Conservation (phyloP, 2,113 vertebrate species). For the Typhlomys cinereus region DNA sequence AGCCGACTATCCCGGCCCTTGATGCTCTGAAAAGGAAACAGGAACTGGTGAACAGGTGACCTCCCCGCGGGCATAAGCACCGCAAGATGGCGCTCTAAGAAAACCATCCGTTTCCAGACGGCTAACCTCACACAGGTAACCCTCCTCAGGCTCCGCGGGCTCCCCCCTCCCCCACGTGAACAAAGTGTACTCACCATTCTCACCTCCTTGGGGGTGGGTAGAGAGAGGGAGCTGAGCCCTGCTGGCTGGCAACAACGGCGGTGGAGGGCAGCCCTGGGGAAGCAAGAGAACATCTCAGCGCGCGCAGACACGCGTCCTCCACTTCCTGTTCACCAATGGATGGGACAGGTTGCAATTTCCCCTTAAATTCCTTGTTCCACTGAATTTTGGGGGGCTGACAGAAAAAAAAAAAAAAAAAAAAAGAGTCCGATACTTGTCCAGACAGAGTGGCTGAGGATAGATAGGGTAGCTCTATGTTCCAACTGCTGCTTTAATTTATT, state of each 20-base stretch:
- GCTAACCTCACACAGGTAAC: background rate
- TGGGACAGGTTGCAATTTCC: background rate
- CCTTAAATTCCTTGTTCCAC: background rate
- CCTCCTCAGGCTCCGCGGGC: background rate
- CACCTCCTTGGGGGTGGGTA: constrained; percentile 97
- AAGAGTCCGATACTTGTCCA: background rate
- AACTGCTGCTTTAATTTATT: constrained; percentile 3
- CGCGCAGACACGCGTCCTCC: background rate
- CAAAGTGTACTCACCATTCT: constrained; percentile 90
- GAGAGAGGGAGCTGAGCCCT: constrained; percentile 91
- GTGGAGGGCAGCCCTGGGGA: constrained; percentile 95
- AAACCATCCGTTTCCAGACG: background rate
- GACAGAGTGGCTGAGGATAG: background rate
- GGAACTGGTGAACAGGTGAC: constrained; percentile 51
- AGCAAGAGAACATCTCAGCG: background rate
- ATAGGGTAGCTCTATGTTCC: background rate
- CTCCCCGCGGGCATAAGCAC: background rate
- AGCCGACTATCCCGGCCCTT: constrained; percentile 89
- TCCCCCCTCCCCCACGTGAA: background rate
- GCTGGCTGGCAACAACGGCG: constrained; percentile 96
- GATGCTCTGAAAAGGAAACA: constrained; percentile 86
- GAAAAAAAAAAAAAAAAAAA: background rate
- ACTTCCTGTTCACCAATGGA: background rate
- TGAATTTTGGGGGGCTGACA: constrained; percentile 29
- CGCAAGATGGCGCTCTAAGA: constrained; percentile 68